These are phyloP conservation scores for Chrysolina americana DNA, from an alignment of 2,888 invertebrate species.

Conservation along the genomic window DNA sequence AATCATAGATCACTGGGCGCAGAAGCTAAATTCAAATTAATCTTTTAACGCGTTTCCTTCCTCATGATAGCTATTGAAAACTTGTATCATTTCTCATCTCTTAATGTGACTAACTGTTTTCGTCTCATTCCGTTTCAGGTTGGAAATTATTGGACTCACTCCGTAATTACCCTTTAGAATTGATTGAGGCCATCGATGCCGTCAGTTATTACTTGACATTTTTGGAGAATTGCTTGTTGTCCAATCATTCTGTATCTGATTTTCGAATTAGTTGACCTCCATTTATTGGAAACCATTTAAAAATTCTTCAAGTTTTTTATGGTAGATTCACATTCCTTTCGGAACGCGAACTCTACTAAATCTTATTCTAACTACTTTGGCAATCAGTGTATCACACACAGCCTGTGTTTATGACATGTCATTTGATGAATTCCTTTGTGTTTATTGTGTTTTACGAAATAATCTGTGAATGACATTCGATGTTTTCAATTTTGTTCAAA, in stretches of 20 bases:
- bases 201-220: background rate
- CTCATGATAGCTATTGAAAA: background rate
- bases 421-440: no score
- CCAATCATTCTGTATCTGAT: background rate
- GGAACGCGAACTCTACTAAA: slow-evolving; percentile 22
- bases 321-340: slow-evolving; percentile 22
- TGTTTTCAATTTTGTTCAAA: no score
- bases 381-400: background rate
- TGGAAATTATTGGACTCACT: background rate
- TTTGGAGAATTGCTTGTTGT: slow-evolving; percentile 4
- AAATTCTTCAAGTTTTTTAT: slow-evolving; percentile 18
- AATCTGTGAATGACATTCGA: no score
- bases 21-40: background rate
- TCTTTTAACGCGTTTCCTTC: background rate
- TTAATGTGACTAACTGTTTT: background rate
- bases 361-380: slow-evolving; percentile 8
- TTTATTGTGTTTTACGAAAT: no score
- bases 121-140: background rate
- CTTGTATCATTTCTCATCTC: background rate
- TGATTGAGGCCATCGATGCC: slow-evolving; percentile 2
- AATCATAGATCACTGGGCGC: background rate
- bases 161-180: background rate
- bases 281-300: slow-evolving; percentile 16
- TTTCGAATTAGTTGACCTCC: slow-evolving; percentile 27
- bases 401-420: background rate